These are phyloP conservation scores for Lithophane socia DNA, from an alignment of 2,888 invertebrate species.

Conservation along the genomic window DNA sequence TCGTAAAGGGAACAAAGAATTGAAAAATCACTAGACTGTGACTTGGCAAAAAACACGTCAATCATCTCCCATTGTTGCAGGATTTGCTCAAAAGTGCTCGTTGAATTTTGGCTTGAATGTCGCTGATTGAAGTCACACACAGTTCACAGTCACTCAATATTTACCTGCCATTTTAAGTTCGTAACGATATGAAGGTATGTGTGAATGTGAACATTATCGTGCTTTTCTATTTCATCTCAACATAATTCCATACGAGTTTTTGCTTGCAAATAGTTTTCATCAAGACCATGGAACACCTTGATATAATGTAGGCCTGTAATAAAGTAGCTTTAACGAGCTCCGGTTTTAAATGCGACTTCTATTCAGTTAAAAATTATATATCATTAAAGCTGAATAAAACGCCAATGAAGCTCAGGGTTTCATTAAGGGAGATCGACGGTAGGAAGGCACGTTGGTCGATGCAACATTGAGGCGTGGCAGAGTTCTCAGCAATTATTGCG, in stretches of 20 bases:
- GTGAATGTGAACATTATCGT: constrained; percentile 14
- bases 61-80: constrained; percentile 73
- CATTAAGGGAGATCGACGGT: constrained; percentile 47
- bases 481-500: constrained; percentile 78
- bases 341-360: constrained; percentile 33
- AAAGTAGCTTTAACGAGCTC: constrained; percentile 40
- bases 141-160: constrained; percentile 37
- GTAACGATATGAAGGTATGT: neutral
- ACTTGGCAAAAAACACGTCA: constrained; percentile 74
- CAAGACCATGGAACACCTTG: constrained; percentile 39
- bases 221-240: constrained; percentile 32
- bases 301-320: constrained; percentile 40
- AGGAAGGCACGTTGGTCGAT: constrained; percentile 38
- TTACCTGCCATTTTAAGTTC: constrained; percentile 61
- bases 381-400: constrained; percentile 61
- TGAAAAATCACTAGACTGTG: constrained; percentile 73
- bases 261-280: constrained; percentile 37
- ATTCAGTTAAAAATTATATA: constrained; percentile 50
- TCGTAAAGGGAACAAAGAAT: constrained; percentile 72
- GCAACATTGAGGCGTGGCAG: constrained; percentile 58
- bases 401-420: constrained; percentile 36
- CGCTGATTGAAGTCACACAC: constrained; percentile 35
- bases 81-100: constrained; percentile 64
- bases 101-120: constrained; percentile 58
- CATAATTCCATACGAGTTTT: constrained; percentile 21